Conservation (phyloP, 1,140 invertebrate genomes). For the Ptiloglossa arizonensis region DNA sequence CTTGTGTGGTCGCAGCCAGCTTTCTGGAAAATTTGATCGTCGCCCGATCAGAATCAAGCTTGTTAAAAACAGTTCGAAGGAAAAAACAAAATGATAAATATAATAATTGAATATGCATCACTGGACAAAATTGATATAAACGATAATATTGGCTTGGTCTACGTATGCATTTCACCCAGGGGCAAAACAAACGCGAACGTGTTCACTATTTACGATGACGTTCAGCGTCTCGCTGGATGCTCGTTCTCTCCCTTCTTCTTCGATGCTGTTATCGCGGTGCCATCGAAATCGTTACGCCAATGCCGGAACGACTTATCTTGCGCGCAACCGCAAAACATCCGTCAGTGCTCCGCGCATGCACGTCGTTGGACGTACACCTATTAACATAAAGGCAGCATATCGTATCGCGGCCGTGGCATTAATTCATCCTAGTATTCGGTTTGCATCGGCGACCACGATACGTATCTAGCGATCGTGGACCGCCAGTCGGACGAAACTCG, state of each 20-base stretch:
- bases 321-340: conserved; percentile 47
- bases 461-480: conserved; percentile 56
- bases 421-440: conserved; percentile 60
- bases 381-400: conserved; percentile 60
- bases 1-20: too few species aligned
- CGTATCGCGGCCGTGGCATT: conserved; percentile 52
- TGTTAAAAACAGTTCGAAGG: too few species aligned
- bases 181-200: conserved; percentile 34
- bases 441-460: conserved; percentile 36
- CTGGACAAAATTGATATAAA: too few species aligned
- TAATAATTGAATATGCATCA: too few species aligned
- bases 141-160: too few species aligned
- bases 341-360: conserved; percentile 45
- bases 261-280: conserved; percentile 34
- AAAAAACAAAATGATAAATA: too few species aligned
- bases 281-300: conserved; percentile 53
- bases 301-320: conserved; percentile 55
- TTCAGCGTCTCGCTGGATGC: conserved; percentile 4
- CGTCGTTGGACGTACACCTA: conserved; percentile 28
- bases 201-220: conserved; percentile 33
- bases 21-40: too few species aligned
- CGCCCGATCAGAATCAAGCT: too few species aligned
- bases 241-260: neutral
- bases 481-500: conserved; percentile 57
- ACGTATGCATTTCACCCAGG: too few species aligned